These are phyloP conservation scores for Salarias fasciatus DNA, from an alignment of 2,797 vertebrate genomes.

Conservation along the genomic window DNA sequence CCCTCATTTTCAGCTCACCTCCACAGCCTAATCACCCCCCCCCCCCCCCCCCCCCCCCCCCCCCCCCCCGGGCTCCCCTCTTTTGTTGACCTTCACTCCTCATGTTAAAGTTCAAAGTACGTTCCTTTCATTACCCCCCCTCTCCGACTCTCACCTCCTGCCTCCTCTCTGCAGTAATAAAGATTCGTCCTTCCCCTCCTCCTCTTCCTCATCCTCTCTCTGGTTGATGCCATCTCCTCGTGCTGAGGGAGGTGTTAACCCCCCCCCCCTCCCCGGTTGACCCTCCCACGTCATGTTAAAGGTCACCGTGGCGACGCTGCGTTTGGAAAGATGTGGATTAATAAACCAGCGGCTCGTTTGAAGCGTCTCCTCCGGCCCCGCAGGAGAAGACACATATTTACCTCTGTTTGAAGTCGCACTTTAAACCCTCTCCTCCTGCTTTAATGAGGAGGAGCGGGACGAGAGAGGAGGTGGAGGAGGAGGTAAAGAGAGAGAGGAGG, in stretches of 20 bases:
- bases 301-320: conserved; percentile 63
- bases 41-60: not conserved
- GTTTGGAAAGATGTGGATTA: conserved; percentile 83
- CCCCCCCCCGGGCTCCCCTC: not conserved
- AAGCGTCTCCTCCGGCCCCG: conserved; percentile 73
- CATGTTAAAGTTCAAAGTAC: conserved; percentile 47
- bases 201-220: not conserved
- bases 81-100: not conserved
- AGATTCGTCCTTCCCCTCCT: not conserved
- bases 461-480: not conserved
- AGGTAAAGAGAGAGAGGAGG: too few species aligned
- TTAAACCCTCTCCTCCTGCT: too few species aligned
- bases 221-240: conserved; percentile 4
- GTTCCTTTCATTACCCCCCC: conserved; percentile 19
- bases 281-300: conserved; percentile 67
- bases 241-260: conserved; percentile 27
- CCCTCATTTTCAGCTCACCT: not conserved
- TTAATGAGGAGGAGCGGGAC: too few species aligned
- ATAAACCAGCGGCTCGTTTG: conserved; percentile 74
- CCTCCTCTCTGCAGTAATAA: conserved; percentile 19
- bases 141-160: not conserved
- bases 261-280: conserved; percentile 27
- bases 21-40: too few species aligned
- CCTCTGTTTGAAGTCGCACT: conserved; percentile 83
- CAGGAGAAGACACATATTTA: conserved; percentile 84